Base-by-base conservation (phyloP, 1,140 invertebrate genomes). In the Nasonia giraulti region DNA sequence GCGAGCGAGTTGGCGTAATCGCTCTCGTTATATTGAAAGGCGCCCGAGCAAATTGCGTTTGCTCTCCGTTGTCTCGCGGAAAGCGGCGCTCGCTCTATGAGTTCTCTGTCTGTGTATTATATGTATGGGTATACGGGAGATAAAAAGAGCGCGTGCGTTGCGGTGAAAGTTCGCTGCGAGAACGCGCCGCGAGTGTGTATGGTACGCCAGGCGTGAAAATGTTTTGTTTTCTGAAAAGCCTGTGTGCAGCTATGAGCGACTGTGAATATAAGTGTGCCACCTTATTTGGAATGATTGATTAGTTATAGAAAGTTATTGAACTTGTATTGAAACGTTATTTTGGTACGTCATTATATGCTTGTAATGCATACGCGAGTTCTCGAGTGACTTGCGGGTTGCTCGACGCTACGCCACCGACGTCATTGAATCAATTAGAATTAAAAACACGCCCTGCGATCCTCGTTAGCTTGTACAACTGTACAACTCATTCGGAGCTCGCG, bases 21-120 rank as follows among this genome's bases (percentile, higher is more conserved):
- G 82, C 73, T 68, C 75, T 83, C 75, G 37, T 83, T 83, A 83
- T 83, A 83, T 83, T 78, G 74, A 83, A 83, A 83, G 82, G 37
- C 44, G n/a, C 50, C 55, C 74, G 66, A 31, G 55, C 73, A 23
- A 68, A 76, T 83, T 76, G 74, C 74, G 0, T 47, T 40, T 62
- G 33, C 37, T 68, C 37, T 2, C 14, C 17, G 37, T 44, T 44
- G 40, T 44, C 40, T 47, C 50, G 40, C 47, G 73, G 69, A 40
- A 55, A 44, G 47, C 37, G 66, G 20, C 20, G 33, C 37, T 5
- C 71, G 71, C 77, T 66, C 27, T 31, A 17, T n/a, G 55, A 62
- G 55, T 2, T 17, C 6, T 62, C 17, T 79, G 17, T 20, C 2
- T 17, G 50, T 27, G 27, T 62, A 20, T 20, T 79, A 62, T 66